Percentiles rank a stretch among this genome's conserved stretches.
phyloP scores from a whole-genome alignment of 2,888 invertebrate genomes.

The Caenorhabditis afra region DNA sequence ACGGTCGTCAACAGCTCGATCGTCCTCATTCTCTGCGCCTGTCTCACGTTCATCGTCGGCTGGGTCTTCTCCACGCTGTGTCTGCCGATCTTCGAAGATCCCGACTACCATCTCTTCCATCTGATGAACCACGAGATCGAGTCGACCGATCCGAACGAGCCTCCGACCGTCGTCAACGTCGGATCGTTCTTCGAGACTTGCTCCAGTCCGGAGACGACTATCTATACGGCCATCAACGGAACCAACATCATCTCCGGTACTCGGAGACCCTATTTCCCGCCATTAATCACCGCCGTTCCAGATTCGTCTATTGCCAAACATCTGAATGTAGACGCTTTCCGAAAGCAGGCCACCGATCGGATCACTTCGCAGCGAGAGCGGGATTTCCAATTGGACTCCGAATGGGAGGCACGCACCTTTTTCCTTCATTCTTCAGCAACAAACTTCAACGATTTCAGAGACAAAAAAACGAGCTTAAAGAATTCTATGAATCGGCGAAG shows the following conservation, averaged over 20 bases:
- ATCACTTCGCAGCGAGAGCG: too few relatives aligned
- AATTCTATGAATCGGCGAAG: too few relatives aligned
- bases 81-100: slow-evolving; percentile 56
- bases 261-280: slow-evolving; percentile 8
- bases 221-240: slow-evolving; percentile 29
- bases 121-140: slow-evolving; percentile 2
- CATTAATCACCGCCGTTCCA: slow-evolving; percentile 3
- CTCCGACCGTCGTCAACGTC: slow-evolving; percentile 11
- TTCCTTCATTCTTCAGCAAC: too few relatives aligned
- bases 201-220: not conserved
- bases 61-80: slow-evolving; percentile 59
- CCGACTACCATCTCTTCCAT: slow-evolving; percentile 33
- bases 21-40: slow-evolving; percentile 3
- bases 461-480: too few relatives aligned
- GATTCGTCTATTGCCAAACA: not conserved
- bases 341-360: not conserved
- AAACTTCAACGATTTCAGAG: too few relatives aligned
- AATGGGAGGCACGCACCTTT: too few relatives aligned
- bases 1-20: not conserved
- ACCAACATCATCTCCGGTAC: slow-evolving; percentile 1
- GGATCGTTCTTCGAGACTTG: slow-evolving; percentile 11
- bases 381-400: too few relatives aligned
- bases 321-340: not conserved
- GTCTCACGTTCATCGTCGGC: slow-evolving; percentile 46
- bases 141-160: not conserved